Evolutionary conservation across 2,888 invertebrate species (phyloP), one percentile per base, ranked within the genome.

Genomic region (Sinelater perroti): DNA sequence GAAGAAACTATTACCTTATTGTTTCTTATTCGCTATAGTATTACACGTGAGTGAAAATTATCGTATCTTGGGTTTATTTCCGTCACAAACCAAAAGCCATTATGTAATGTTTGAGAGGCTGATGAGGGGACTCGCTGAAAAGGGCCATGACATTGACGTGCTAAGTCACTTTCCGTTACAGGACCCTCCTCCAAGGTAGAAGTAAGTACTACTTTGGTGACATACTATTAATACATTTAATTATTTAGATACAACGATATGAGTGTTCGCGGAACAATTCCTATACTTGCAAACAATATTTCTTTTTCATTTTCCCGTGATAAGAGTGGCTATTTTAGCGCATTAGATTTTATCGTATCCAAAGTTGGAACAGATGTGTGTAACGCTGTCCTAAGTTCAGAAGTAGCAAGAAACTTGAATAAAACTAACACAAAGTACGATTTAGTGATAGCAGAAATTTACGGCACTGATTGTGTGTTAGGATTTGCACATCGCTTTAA

Each of bases 11-110:
- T n/a, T n/a, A n/a, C n/a, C n/a, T n/a, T n/a, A n/a, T n/a, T n/a
- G n/a, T n/a, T n/a, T n/a, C n/a, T n/a, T n/a, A n/a, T n/a, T n/a
- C n/a, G n/a, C n/a, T n/a, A n/a, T n/a, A n/a, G n/a, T n/a, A n/a
- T n/a, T n/a, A n/a, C n/a, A n/a, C n/a, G 3, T 16, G 24, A 26
- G 52, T 13, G 35, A 45, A 13, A 33, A 78, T 67, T 81, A 81
- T 74, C 80, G 75, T 72, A 82, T 83, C 66, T 78, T 83, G 61
- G 83, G 82, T 6, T 75, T 83, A 69, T 83, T 83, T 69, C 82
- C 83, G 8, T 67, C 78, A 60, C 76, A 77, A 2, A 81, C 81
- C 50, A 79, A 79, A 51, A 83, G 80, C 66, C 83, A 83, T 73
- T 79, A 82, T 68, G 68, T 80, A 45, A 81, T 82, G 31, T 82